Conservation (phyloP, 2,113 vertebrate species). For the Arizona elegans region DNA sequence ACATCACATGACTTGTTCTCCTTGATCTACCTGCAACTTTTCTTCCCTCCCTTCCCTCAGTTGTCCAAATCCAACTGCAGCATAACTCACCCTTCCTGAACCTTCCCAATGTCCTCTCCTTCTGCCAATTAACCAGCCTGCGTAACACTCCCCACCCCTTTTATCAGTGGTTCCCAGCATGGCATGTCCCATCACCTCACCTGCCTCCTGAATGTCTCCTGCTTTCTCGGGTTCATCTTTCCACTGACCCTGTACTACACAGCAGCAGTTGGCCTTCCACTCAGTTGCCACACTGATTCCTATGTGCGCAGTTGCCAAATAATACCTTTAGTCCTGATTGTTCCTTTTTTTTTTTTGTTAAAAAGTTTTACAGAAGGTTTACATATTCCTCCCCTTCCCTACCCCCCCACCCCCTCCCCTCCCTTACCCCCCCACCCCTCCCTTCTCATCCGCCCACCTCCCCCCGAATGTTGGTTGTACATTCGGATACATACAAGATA, state of each 20-base stretch:
- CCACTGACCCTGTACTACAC: neutral
- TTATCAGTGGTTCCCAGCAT: neutral
- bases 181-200: neutral
- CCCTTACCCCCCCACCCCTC: no score
- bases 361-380: no score
- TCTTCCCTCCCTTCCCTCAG: neutral
- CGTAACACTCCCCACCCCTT: neutral
- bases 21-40: neutral
- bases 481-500: no score
- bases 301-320: neutral
- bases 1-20: neutral
- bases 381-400: no score
- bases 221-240: neutral
- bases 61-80: neutral
- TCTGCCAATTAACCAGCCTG: neutral
- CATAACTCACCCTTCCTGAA: neutral
- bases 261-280: neutral
- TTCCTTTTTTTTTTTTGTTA: no score
- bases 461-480: no score
- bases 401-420: no score
- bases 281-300: neutral
- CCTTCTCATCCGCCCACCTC: no score
- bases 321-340: neutral
- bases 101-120: neutral
- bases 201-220: no score